Evolutionary conservation across 2,888 invertebrate species (phyloP), one percentile per base, ranked within the genome.

Genomic region (Drosophila monieri): DNA sequence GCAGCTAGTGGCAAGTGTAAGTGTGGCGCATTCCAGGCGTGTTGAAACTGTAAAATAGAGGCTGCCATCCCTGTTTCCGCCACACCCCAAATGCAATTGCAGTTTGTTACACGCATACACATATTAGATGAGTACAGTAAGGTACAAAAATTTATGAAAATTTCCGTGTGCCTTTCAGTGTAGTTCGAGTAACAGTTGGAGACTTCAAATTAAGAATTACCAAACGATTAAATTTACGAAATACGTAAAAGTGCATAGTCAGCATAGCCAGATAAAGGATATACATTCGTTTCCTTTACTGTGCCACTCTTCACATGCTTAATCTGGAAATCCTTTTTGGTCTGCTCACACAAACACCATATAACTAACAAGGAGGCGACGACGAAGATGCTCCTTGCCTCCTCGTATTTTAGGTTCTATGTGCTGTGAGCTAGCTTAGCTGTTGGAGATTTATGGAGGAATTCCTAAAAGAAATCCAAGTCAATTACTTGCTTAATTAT

Each of bases 381-480:
- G 48, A 18, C 32, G 56, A 37, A 41, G 55, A 52, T 44, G 68
- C 65, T 68, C 52, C 52, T 21, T 15, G 43, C 60, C 48, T 9
- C 6, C 67, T 77, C 77, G 74, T 78, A 80, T 70, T 71, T 77
- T 65, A 61, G 51, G 68, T 58, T 53, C 61, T 58, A 60, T 52
- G 53, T 58, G 52, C 71, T 76, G 71, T 78, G 58, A 43, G 71
- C 85, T 85, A 47, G 86, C 84, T 86, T 86, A 85, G 76, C 81
- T 72, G 79, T 51, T 53, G 64, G 73, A 86, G 84, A 87, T 89
- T 89, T 88, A 89, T 88, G 86, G 84, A 78, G 76, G 80, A 88
- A 88, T 89, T 88, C 80, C 77, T 80, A 85, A 86, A 85, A 83
- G 88, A 84, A 89, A 87, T 87, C 89, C 87, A 86, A 87, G 87